Evolutionary conservation across 2,797 vertebrate species (phyloP).

Genomic region (Parotocinclus haroldoi): DNA sequence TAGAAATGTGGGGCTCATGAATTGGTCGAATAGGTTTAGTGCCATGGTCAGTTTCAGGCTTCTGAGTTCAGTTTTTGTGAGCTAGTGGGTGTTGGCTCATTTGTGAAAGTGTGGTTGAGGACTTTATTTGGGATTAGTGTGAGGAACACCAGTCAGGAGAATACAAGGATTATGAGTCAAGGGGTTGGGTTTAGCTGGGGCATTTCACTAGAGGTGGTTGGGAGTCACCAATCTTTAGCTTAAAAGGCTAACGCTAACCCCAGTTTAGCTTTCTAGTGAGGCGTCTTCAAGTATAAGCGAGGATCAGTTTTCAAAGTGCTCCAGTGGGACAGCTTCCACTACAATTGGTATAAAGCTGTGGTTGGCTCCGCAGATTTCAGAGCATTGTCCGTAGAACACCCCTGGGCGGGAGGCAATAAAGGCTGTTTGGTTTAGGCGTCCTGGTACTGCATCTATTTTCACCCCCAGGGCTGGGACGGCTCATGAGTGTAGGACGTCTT

Average conservation of each 20-base stretch:
- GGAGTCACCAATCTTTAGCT: constrained; percentile 49
- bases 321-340: constrained; percentile 45
- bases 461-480: not conserved
- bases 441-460: constrained; percentile 52
- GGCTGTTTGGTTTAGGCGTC: constrained; percentile 43
- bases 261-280: constrained; percentile 43
- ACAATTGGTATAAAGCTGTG: constrained; percentile 60
- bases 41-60: constrained; percentile 52
- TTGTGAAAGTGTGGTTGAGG: fast-evolving
- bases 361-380: constrained; percentile 46
- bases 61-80: not conserved
- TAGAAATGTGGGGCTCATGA: not conserved
- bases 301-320: constrained; percentile 46
- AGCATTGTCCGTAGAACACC: constrained; percentile 11
- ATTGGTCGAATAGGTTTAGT: constrained; percentile 55
- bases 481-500: constrained; percentile 54
- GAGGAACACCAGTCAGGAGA: constrained; percentile 26
- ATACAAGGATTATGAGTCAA: constrained; percentile 6
- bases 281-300: not conserved
- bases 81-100: fast-evolving
- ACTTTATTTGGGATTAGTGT: not conserved
- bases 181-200: constrained; percentile 49
- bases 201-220: constrained; percentile 55
- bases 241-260: constrained; percentile 47
- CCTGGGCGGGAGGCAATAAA: fast-evolving